Conservation (phyloP, 2,113 vertebrate species). For the Amblyornis subalaris region DNA sequence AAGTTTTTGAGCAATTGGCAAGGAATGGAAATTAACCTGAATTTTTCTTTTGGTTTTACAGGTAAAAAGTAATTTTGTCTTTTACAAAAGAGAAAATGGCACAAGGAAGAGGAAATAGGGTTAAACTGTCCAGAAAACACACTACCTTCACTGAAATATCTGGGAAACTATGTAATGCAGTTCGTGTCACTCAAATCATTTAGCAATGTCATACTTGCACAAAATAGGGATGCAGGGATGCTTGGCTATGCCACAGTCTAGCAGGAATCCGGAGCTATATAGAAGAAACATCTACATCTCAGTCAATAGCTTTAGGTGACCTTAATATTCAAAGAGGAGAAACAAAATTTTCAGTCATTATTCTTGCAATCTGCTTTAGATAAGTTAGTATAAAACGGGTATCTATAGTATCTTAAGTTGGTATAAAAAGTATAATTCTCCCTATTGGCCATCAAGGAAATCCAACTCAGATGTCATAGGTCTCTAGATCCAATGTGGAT, state of each 20-base stretch:
- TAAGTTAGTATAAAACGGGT: background rate
- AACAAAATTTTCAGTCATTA: background rate
- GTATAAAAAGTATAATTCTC: background rate
- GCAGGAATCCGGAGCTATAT: background rate
- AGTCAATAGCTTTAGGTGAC: background rate
- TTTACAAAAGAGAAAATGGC: background rate
- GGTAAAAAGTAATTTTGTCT: background rate
- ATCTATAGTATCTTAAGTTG: background rate
- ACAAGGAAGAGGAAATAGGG: background rate
- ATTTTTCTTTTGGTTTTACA: background rate
- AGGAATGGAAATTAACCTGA: background rate
- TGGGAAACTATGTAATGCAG: background rate
- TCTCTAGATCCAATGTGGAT: background rate
- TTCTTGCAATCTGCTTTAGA: background rate
- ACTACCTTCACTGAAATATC: background rate
- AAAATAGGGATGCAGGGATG: background rate
- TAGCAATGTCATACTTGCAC: background rate
- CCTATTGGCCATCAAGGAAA: background rate
- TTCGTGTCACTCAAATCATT: background rate
- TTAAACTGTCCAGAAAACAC: background rate
- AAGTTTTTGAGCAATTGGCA: background rate
- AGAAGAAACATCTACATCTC: background rate
- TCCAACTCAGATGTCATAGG: background rate
- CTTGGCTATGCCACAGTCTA: background rate
- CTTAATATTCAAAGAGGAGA: background rate